Conservation (phyloP, 2,888 invertebrate species). For the Noctua janthe region DNA sequence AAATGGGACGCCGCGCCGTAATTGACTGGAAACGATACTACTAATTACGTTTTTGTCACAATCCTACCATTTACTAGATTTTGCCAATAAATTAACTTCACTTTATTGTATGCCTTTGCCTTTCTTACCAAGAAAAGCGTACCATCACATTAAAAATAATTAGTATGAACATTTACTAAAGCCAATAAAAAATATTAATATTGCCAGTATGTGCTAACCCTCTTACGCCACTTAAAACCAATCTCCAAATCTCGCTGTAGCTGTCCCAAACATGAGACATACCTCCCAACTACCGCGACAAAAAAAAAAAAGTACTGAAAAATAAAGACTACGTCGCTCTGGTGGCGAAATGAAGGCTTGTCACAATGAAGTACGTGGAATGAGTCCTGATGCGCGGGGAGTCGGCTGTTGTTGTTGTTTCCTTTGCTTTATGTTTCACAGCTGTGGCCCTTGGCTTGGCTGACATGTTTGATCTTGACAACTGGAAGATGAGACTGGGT, state of each 20-base stretch:
- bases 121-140: too few relatives aligned
- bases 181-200: neutral
- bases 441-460: neutral
- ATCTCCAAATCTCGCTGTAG: neutral
- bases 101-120: neutral
- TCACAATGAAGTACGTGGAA: slow-evolving; percentile 22
- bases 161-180: neutral
- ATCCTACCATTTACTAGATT: slow-evolving; percentile 9
- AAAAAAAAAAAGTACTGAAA: neutral
- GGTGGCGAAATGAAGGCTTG: neutral
- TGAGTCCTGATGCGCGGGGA: slow-evolving; percentile 30
- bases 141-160: neutral
- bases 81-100: neutral
- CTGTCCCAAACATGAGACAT: neutral
- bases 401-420: neutral
- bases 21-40: neutral
- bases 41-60: neutral
- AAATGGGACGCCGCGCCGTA: neutral
- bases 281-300: neutral
- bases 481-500: neutral
- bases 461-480: neutral
- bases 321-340: neutral
- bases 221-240: neutral
- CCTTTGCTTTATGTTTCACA: neutral
- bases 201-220: too few relatives aligned